A percentile compares a stretch with the other conserved stretches of the same genome.
phyloP scores from a whole-genome alignment of 2,113 vertebrate genomes.

The Corydoras sp. region DNA sequence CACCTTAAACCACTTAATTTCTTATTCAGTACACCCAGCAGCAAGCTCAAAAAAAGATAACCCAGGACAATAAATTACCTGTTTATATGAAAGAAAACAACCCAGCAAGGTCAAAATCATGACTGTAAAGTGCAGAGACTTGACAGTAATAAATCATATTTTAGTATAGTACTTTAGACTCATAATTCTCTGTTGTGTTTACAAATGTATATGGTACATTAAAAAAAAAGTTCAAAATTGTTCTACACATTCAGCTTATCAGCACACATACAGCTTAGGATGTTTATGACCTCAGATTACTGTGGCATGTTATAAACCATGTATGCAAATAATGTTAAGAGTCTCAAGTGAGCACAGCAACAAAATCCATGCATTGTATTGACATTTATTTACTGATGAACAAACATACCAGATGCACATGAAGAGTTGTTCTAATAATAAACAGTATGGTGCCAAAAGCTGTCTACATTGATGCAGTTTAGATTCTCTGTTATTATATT shows the following conservation, averaged over 20 bases:
- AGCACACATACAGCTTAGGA: not conserved
- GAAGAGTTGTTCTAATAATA: no score
- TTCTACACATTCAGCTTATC: not conserved
- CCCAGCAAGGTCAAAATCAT: conserved; percentile 54
- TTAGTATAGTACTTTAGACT: not conserved
- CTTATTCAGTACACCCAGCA: conserved; percentile 59
- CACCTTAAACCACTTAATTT: conserved; percentile 44
- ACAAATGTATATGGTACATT: not conserved
- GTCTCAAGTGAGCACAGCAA: conserved; percentile 18
- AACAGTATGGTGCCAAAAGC: not conserved
- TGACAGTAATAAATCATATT: conserved; percentile 31
- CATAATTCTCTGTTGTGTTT: not conserved
- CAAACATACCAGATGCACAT: no score
- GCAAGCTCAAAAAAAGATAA: conserved; percentile 52
- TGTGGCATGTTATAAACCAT: conserved; percentile 5
- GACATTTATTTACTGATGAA: no score
- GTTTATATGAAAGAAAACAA: conserved; percentile 58
- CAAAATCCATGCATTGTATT: conserved; percentile 2
- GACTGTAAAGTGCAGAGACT: conserved; percentile 31
- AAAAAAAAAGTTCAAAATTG: not conserved
- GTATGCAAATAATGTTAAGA: conserved; percentile 14
- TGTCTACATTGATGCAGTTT: not conserved
- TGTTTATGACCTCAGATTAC: conserved; percentile 13
- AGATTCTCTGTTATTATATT: not conserved
- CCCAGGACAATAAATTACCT: conserved; percentile 61